Evolutionary conservation across 2,888 invertebrate genomes (phyloP), one percentile per base, ranked within the genome.

Genomic region (Cryptus viduatorius): DNA sequence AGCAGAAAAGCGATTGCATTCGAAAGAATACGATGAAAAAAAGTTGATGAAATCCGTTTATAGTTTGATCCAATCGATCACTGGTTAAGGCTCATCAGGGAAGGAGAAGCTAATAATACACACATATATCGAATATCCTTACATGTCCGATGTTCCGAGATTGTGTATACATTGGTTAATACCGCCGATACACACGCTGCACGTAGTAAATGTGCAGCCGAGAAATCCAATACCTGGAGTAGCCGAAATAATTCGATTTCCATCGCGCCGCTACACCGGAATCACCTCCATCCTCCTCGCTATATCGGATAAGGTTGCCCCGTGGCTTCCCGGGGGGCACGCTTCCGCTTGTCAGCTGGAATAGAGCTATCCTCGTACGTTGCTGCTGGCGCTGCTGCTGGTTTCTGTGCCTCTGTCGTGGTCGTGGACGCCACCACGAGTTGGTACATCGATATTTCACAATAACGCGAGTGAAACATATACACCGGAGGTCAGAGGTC

Each of bases 361-460:
- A 85, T 85, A 83, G 69, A 87, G 84, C 69, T 46, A 80, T 87
- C 71, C 79, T 65, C 37, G 50, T 29, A 37, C 44, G 14, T 44
- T 76, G 37, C 67, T 65, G 65, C 64, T 67, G 71, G 56, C 29
- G 59, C 59, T 48, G 37, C 56, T 71, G 42, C 24, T 42, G 65
- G 65, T 68, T 61, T 29, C 37, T 37, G 37, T 46, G 68, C 61
- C 69, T 69, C 64, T 53, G 31, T 37, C 46, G 61, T 53, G 64
- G 53, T 75, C 73, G 73, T 78, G 44, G 24, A 72, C 73, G 73
- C 50, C 68, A 56, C 53, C 72, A 46, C 80, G 81, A 79, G 76
- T 83, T 78, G 65, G 81, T 64, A 75, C 77, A 79, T 76, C 83
- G 83, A 86, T 87, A 87, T 87, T 85, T 86, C 72, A 84, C 84